Evolutionary conservation across 2,888 invertebrate species (phyloP).

Genomic region (Troides oblongomaculatus): DNA sequence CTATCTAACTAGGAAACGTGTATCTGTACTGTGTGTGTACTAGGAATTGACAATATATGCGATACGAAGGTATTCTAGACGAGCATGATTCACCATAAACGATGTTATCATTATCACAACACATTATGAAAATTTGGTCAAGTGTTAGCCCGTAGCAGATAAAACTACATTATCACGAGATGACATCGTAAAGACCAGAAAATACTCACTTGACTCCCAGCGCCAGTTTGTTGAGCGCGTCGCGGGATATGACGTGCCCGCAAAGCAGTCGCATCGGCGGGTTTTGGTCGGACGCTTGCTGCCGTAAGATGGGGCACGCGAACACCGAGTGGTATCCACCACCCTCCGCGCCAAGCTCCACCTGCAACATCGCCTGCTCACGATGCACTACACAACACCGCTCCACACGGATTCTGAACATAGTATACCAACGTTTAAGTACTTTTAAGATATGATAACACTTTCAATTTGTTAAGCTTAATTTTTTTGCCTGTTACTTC

Average conservation of each 20-base stretch:
- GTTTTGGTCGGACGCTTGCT: slow-evolving; percentile 96
- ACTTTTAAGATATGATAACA: no score
- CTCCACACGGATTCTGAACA: no score
- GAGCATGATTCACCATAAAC: no score
- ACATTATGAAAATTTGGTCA: no score
- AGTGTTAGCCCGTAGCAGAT: background rate
- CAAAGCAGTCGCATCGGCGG: slow-evolving; percentile 98
- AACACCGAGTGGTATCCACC: slow-evolving; percentile 98
- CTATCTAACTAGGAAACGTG: no score
- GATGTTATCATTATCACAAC: no score
- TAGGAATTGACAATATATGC: no score
- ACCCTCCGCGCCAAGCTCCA: slow-evolving; percentile 97
- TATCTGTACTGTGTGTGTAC: no score
- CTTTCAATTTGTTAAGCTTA: no score
- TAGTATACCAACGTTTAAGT: no score
- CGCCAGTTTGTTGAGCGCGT: slow-evolving; percentile 97
- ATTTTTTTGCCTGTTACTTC: no score
- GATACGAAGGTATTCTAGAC: no score
- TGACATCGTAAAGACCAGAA: background rate
- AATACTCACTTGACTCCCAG: slow-evolving; percentile 88
- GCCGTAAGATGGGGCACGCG: slow-evolving; percentile 98
- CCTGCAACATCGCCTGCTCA: slow-evolving; percentile 74
- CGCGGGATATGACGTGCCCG: slow-evolving; percentile 98
- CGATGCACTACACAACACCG: background rate
- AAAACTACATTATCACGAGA: background rate